Evolutionary conservation across 2,113 vertebrate genomes (phyloP).

Genomic region (Vombatus ursinus): DNA sequence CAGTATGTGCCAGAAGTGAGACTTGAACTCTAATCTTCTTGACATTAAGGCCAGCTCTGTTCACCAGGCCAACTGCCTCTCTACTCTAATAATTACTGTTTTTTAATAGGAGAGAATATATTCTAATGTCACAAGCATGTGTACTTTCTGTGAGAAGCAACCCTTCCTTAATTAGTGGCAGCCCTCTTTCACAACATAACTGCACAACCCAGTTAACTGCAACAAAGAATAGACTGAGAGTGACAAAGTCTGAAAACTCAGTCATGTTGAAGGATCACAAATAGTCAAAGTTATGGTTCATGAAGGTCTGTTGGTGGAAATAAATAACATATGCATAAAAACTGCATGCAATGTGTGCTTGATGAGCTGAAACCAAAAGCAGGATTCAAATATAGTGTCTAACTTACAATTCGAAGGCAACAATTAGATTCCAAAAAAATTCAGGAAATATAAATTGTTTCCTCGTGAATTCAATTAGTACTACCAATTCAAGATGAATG

Average conservation of each 20-base stretch:
- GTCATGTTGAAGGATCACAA: neutral
- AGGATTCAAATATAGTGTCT: slow-evolving; percentile 15
- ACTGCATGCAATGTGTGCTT: neutral
- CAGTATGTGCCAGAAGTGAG: neutral
- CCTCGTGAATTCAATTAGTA: slow-evolving; percentile 1
- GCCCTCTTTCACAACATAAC: neutral
- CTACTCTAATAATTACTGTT: neutral
- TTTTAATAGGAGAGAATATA: neutral
- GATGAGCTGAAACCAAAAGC: neutral
- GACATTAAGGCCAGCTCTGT: neutral
- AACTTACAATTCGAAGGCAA: neutral
- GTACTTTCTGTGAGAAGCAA: neutral
- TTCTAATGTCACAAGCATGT: neutral
- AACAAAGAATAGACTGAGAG: neutral
- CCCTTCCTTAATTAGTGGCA: neutral
- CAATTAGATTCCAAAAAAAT: neutral
- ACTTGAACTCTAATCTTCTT: neutral
- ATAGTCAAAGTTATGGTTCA: neutral
- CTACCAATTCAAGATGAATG: slow-evolving; percentile 4
- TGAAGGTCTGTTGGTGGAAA: neutral
- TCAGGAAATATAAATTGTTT: neutral
- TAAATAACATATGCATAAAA: neutral
- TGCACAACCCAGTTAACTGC: neutral
- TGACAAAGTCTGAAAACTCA: neutral
- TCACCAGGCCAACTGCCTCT: neutral